Conservation (phyloP, 1,140 invertebrate species). For the Idris sp. region DNA sequence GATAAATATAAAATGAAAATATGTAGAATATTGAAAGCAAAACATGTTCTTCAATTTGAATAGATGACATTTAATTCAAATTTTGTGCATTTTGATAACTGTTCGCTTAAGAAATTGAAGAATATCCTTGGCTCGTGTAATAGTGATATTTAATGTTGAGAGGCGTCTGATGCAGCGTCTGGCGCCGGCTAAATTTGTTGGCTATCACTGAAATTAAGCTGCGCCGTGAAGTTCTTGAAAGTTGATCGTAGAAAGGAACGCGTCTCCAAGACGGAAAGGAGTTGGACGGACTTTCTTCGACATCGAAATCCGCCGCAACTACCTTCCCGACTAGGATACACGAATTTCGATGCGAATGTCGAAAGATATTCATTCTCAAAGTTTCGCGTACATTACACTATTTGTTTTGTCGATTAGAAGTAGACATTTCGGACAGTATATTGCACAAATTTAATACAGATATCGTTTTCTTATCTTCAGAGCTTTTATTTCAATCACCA, state of each 20-base stretch:
- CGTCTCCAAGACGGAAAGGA: conserved; percentile 79
- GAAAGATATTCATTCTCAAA: conserved; percentile 52
- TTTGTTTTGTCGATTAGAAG: conserved; percentile 40
- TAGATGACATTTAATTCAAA: background rate
- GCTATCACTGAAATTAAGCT: conserved; percentile 57
- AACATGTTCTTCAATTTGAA: too few relatives aligned
- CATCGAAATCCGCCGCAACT: conserved; percentile 82
- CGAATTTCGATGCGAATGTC: conserved; percentile 40
- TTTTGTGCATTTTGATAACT: conserved; percentile 29
- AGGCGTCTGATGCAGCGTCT: conserved; percentile 16
- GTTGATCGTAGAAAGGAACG: conserved; percentile 63
- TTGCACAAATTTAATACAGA: conserved; percentile 38
- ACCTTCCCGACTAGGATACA: conserved; percentile 80
- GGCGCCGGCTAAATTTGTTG: conserved; percentile 52
- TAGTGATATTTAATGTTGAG: conserved; percentile 32
- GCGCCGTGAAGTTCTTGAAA: conserved; percentile 48
- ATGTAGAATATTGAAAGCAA: too few relatives aligned
- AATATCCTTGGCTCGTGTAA: conserved; percentile 23
- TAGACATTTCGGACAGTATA: conserved; percentile 37
- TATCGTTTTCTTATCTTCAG: conserved; percentile 40
- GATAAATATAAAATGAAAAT: too few relatives aligned
- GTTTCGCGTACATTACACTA: too few relatives aligned
- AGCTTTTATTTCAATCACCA: too few relatives aligned
- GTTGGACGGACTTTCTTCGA: conserved; percentile 80
- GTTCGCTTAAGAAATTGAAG: conserved; percentile 6